Percentiles rank a stretch among this genome's conserved stretches.
Conservation (phyloP, 2,113 vertebrate species). For the Rhagologus leucostigma region DNA sequence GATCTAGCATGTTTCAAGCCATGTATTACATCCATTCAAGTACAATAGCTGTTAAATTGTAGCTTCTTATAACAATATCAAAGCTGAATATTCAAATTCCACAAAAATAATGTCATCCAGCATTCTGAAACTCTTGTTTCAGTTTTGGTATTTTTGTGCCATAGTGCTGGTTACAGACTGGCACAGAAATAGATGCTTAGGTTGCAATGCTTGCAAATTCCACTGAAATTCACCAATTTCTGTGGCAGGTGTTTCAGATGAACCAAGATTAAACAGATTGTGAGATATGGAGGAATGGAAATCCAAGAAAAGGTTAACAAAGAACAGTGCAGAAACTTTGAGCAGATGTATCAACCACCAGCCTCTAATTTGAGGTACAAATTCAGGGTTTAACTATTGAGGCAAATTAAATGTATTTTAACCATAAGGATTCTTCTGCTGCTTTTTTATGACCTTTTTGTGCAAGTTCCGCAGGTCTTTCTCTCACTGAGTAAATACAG, state of each 20-base stretch:
- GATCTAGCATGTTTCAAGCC: not conserved
- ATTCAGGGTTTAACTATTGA: not conserved
- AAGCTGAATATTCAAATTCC: not conserved
- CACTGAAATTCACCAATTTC: not conserved
- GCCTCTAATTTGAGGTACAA: not conserved
- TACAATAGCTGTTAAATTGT: not conserved
- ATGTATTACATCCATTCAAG: not conserved
- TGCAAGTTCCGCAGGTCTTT: not conserved
- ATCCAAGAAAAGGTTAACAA: not conserved
- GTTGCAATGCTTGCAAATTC: not conserved
- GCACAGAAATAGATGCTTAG: not conserved
- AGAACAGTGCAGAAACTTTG: not conserved
- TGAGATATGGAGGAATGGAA: not conserved
- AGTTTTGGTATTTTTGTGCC: not conserved
- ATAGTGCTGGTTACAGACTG: not conserved
- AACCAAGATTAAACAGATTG: not conserved
- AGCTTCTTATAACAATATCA: not conserved
- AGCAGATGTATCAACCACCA: not conserved
- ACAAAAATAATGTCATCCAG: not conserved
- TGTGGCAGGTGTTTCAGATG: not conserved
- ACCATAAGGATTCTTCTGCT: not conserved
- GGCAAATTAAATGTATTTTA: not conserved
- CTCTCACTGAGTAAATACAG: not conserved
- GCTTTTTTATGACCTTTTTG: not conserved
- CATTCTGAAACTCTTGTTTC: not conserved